Percentiles rank a stretch among this genome's conserved stretches.
Evolutionary conservation across 2,888 invertebrate species (phyloP).

Genomic region (Dasypogon diadema): DNA sequence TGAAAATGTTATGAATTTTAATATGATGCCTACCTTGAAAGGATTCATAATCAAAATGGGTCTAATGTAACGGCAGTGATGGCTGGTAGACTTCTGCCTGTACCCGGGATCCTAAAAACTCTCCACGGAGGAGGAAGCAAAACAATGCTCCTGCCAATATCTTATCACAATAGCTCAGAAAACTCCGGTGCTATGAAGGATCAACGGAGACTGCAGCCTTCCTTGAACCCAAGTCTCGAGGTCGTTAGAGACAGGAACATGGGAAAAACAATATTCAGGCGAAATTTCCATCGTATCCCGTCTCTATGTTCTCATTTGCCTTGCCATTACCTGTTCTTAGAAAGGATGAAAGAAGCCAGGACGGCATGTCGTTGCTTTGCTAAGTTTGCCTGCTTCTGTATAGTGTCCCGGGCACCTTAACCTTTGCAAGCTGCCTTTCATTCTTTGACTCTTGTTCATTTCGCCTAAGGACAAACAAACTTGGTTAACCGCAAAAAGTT

Average conservation of each 20-base stretch:
- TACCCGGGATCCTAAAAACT: background rate
- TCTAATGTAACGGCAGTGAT: constrained; percentile 29
- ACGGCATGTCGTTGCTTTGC: background rate
- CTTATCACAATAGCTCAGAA: background rate
- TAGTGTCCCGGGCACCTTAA: constrained; percentile 21
- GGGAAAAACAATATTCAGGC: background rate
- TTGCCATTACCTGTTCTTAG: constrained; percentile 24
- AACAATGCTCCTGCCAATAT: constrained; percentile 22
- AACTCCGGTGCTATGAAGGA: background rate
- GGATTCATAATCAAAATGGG: constrained; percentile 47
- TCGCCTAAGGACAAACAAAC: constrained; percentile 45
- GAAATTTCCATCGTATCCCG: constrained; percentile 1
- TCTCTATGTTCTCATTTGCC: constrained; percentile 28
- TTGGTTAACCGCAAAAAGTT: constrained; percentile 49
- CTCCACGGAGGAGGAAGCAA: constrained; percentile 10
- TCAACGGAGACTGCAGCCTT: constrained; percentile 11
- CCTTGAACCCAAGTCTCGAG: background rate
- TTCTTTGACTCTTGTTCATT: constrained; percentile 37
- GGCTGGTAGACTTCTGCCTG: background rate
- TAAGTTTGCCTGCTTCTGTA: constrained; percentile 13
- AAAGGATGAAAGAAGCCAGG: constrained; percentile 27
- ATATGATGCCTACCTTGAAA: constrained; percentile 46
- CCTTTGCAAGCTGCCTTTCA: constrained; percentile 9
- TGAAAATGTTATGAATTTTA: constrained; percentile 53
- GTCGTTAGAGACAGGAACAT: background rate